Evolutionary conservation across 1,140 invertebrate genomes (phyloP).

Genomic region (Colletes latitarsis): DNA sequence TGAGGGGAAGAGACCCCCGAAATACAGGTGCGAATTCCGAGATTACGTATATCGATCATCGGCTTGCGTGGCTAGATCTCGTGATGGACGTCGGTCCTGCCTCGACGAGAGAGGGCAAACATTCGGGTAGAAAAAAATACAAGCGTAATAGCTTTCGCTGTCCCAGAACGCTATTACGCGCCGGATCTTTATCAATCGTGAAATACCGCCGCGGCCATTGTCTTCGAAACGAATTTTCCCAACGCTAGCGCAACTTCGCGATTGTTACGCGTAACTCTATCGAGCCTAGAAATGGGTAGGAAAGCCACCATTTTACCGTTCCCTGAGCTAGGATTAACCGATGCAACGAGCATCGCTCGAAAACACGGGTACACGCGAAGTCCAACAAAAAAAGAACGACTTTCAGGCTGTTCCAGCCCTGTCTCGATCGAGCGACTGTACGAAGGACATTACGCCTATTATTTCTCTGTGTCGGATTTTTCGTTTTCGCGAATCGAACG

Average conservation of each 20-base stretch:
- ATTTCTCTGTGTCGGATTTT: too few relatives aligned
- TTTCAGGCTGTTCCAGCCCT: too few relatives aligned
- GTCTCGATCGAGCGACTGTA: too few relatives aligned
- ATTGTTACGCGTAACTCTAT: conserved; percentile 18
- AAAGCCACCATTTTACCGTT: conserved; percentile 2
- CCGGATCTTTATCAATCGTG: conserved; percentile 22
- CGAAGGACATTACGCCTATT: too few relatives aligned
- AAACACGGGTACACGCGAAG: too few relatives aligned
- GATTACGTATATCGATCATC: conserved; percentile 46
- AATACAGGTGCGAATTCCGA: conserved; percentile 30
- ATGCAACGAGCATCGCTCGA: too few relatives aligned
- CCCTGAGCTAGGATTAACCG: too few relatives aligned
- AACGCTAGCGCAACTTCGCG: not conserved
- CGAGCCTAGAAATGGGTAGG: not conserved
- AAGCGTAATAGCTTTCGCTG: not conserved
- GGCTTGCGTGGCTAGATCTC: conserved; percentile 23
- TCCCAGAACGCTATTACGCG: not conserved
- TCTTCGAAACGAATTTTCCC: conserved; percentile 23
- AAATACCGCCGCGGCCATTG: conserved; percentile 20
- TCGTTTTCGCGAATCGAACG: not conserved
- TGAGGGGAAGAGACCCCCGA: not conserved
- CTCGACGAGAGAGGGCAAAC: not conserved
- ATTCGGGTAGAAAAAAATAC: not conserved
- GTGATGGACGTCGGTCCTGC: conserved; percentile 14
- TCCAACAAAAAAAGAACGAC: too few relatives aligned